Base-by-base conservation (phyloP, 64 coral and sea anemone genomes). In the Hydrozoanthus tunicans region DNA sequence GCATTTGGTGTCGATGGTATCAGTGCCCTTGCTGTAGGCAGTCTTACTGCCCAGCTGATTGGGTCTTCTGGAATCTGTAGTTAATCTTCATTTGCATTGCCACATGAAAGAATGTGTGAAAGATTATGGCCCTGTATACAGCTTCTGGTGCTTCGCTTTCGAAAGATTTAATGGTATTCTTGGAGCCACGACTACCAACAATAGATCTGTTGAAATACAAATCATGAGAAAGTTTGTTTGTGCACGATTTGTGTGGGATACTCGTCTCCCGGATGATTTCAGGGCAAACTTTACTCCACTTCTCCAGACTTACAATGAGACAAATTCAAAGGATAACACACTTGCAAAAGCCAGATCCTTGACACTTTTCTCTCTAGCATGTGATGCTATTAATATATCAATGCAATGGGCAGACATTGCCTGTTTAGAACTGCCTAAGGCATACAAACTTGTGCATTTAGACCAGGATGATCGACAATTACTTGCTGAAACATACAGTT, bases 111-210 rank as follows among this genome's bases (percentile, higher is more conserved):
- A 78, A 52, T 70, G 81, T n/a, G 52, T 77, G 15, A 9, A 76
- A 53, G 90, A 92, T 62, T 80, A 85, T 84, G 80, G 90, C n/a
- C 90, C 90, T 62, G 80, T 92, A 26, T 74, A 73, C 61, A 74
- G 90, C 79, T 92, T 83, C 57, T 93, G 84, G 92, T 93, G 91
- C n/a, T 86, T 89, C 17, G 86, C 82, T 25, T 93, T 93, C 52
- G 91, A 93, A 80, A 56, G 91, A 60, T 93, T 79, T 58, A 93
- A 81, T 62, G 91, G 91, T 4, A 56, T 82, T 73, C 64, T 92
- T 17, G 90, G 90, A 24, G 68, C 52, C 5, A 92, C 68, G 27
- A 84, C 81, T 52, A 83, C 90, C 20, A 92, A 92, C 70, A 92
- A 84, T 52, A 60, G 90, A 60, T 92, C 90, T 3, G 53, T 92